Evolutionary conservation across 2,888 invertebrate genomes (phyloP), one percentile per base, ranked within the genome.

Genomic region (Leuctra nigra): DNA sequence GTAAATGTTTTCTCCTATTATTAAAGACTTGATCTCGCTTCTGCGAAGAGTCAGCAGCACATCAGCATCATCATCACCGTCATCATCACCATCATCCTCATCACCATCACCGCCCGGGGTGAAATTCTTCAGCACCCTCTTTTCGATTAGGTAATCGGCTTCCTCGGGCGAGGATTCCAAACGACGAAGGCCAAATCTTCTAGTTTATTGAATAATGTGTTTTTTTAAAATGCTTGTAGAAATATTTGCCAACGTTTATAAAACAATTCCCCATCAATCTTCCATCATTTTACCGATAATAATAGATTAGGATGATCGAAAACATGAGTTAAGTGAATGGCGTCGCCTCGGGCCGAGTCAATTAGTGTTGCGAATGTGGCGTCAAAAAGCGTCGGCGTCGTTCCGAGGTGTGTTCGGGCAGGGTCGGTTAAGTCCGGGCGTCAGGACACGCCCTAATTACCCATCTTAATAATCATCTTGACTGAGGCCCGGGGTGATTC

Each of bases 101-200:
- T n/a, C n/a, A n/a, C n/a, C n/a, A n/a, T n/a, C n/a, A n/a, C 41
- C 41, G 44, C 44, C 44, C n/a, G 20, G 20, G 44, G 44, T 44
- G 20, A 11, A 44, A 44, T 44, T 44, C 44, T 20, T 38, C 44
- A 11, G 4, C 44, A 22, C 6, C 44, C 3, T 44, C 4, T 18
- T 18, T 9, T 16, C 39, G n/a, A n/a, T n/a, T 36, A 4, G 36
- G 36, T 36, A 14, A 36, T 36, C 4, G 3, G 4, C 14, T 36
- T n/a, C n/a, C n/a, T n/a, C n/a, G n/a, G n/a, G n/a, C n/a, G n/a
- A n/a, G n/a, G n/a, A n/a, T n/a, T n/a, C n/a, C n/a, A n/a, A n/a
- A n/a, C n/a, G n/a, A n/a, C n/a, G n/a, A n/a, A n/a, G n/a, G n/a
- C n/a, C n/a, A n/a, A n/a, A n/a, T n/a, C n/a, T n/a, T n/a, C n/a